phyloP scores from a whole-genome alignment of 2,797 vertebrate species.

The Echiichthys vipera region DNA sequence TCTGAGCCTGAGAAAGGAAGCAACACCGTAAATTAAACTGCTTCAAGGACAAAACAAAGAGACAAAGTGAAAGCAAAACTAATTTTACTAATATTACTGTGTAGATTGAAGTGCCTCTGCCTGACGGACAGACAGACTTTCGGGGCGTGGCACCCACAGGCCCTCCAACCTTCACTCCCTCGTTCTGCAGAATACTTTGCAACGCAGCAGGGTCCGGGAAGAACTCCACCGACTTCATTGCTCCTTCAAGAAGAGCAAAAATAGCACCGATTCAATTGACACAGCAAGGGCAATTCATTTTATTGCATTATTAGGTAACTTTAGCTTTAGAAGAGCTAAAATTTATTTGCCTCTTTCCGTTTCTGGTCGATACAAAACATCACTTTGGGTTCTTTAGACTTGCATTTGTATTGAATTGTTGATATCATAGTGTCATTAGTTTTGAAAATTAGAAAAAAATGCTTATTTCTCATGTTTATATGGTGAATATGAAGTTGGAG shows the following conservation, averaged over 20 bases:
- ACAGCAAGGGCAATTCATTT: not conserved
- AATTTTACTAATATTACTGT: conserved; percentile 56
- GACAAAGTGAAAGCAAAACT: not conserved
- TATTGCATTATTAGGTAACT: not conserved
- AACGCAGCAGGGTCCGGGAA: conserved; percentile 73
- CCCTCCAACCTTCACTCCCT: conserved; percentile 64
- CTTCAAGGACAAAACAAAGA: not conserved
- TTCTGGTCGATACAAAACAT: not conserved
- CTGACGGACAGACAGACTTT: conserved; percentile 62
- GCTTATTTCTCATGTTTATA: no score
- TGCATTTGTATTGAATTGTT: not conserved
- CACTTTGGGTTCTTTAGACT: no score
- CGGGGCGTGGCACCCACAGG: conserved; percentile 48
- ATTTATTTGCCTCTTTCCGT: not conserved
- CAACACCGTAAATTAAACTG: not conserved
- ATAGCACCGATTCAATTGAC: not conserved
- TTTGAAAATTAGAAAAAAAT: no score
- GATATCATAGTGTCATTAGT: no score
- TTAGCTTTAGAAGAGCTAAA: not conserved
- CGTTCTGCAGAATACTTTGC: conserved; percentile 76
- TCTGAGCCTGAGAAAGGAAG: conserved; percentile 75
- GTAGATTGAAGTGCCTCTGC: conserved; percentile 78
- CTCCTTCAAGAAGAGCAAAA: conserved; percentile 35
- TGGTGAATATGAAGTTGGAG: no score
- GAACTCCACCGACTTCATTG: conserved; percentile 59